phyloP scores from a whole-genome alignment of 2,797 vertebrate genomes.

The Capromys pilorides region DNA sequence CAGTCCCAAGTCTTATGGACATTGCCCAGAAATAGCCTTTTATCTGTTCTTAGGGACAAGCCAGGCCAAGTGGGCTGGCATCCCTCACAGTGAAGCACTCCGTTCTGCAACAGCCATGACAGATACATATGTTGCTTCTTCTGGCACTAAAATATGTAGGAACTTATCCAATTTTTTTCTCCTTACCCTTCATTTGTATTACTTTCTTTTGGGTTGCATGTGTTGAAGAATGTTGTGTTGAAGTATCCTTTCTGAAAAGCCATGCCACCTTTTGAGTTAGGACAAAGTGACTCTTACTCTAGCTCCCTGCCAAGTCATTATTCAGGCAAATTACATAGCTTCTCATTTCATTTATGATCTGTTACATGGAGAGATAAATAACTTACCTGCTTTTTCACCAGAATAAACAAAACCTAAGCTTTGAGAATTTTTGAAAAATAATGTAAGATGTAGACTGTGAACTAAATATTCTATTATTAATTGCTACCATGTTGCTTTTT shows the following conservation, averaged over 20 bases:
- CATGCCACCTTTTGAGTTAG: neutral
- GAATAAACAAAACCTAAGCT: conserved; percentile 24
- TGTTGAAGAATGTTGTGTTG: neutral
- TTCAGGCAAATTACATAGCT: conserved; percentile 1
- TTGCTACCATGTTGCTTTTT: neutral
- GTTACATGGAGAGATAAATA: conserved; percentile 28
- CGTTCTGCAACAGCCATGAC: neutral
- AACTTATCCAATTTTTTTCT: neutral
- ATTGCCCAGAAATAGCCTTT: neutral
- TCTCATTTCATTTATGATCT: neutral
- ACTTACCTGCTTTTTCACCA: neutral
- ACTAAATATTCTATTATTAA: neutral
- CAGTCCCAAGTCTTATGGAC: neutral
- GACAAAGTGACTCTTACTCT: neutral
- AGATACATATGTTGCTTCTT: neutral
- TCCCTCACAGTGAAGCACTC: neutral
- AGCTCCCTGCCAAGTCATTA: neutral
- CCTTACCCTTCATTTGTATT: neutral
- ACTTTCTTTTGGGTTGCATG: neutral
- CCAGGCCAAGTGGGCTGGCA: neutral
- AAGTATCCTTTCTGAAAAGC: neutral
- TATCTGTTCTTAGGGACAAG: neutral
- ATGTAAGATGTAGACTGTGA: conserved; percentile 36
- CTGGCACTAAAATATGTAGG: neutral
- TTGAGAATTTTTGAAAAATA: conserved; percentile 43